Evolutionary conservation across 2,797 vertebrate genomes (phyloP), one percentile per base, ranked within the genome.

Genomic region (Pseudopleuronectes americanus): DNA sequence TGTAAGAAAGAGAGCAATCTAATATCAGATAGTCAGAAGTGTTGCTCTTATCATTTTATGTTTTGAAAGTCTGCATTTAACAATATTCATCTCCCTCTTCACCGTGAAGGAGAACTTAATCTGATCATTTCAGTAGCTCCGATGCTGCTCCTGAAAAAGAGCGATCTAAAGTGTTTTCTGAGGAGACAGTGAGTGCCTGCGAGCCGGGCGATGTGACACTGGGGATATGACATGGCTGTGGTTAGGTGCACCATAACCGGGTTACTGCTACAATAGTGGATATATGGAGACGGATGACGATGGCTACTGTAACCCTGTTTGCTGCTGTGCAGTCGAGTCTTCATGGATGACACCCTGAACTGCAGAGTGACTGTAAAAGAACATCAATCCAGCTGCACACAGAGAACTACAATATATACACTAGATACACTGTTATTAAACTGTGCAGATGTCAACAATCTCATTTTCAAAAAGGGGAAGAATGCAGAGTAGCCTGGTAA

Each of bases 261-360:
- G 77, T 92, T 90, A 92, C 53, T 28, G 69, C 78, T 69, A 24
- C 64, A 72, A 73, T 36, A 6, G 45, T 22, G 74, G 73, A 71
- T 71, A 74, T 69, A 88, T 88, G 53, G 83, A 92, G 85, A 92
- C 60, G 1, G 80, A 90, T 87, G 85, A 71, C 45, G n/a, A 64
- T 48, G 56, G 49, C 54, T 3, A 23, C 21, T 49, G 33, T 77
- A 80, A 84, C 69, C 79, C 47, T 69, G 74, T 85, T 86, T 82
- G 68, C 66, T 68, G 60, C 77, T 64, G 71, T 55, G 68, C 54
- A 51, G 68, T 80, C 71, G 51, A 60, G 65, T 71, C 68, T 66
- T 80, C 70, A 56, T 67, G 57, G 63, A 84, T 54, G 63, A 68
- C 48, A 61, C 66, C 58, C 24, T 81, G 62, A 67, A 55, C 76